phyloP scores from a whole-genome alignment of 2,797 vertebrate species.

The Phoxinus dragarum region DNA sequence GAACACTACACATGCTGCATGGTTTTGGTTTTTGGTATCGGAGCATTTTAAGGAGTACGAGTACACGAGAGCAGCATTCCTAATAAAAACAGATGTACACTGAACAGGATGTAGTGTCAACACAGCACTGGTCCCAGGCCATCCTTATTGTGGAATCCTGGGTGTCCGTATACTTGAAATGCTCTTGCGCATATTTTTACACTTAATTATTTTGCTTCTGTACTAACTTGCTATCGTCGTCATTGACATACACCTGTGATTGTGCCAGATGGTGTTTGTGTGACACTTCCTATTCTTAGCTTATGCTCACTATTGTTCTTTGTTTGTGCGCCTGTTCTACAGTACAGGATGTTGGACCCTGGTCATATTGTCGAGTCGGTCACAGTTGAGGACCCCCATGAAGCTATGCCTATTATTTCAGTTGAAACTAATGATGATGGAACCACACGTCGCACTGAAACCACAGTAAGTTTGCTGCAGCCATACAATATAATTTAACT shows the following conservation, averaged over 20 bases:
- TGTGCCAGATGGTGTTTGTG: conserved; percentile 43
- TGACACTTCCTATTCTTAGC: conserved; percentile 34
- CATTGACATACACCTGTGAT: background rate
- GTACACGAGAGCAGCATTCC: background rate
- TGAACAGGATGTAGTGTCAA: background rate
- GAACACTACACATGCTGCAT: background rate
- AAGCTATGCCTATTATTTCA: conserved; percentile 82
- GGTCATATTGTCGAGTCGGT: conserved; percentile 88
- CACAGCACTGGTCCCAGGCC: background rate
- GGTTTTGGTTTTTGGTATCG: background rate
- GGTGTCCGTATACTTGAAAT: background rate
- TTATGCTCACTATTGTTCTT: conserved; percentile 44
- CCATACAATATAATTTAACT: background rate
- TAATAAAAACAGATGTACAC: background rate
- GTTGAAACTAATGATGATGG: conserved; percentile 90
- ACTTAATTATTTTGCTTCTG: background rate
- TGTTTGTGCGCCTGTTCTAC: conserved; percentile 46
- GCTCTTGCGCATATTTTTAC: background rate
- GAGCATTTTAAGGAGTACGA: background rate
- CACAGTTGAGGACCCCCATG: conserved; percentile 87
- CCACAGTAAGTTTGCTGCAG: conserved; percentile 78
- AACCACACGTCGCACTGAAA: conserved; percentile 90
- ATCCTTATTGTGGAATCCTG: background rate
- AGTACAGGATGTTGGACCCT: conserved; percentile 93
- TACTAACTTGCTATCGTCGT: conserved; percentile 15